phyloP scores from a whole-genome alignment of 2,888 invertebrate species.

The Trimorus sp. region DNA sequence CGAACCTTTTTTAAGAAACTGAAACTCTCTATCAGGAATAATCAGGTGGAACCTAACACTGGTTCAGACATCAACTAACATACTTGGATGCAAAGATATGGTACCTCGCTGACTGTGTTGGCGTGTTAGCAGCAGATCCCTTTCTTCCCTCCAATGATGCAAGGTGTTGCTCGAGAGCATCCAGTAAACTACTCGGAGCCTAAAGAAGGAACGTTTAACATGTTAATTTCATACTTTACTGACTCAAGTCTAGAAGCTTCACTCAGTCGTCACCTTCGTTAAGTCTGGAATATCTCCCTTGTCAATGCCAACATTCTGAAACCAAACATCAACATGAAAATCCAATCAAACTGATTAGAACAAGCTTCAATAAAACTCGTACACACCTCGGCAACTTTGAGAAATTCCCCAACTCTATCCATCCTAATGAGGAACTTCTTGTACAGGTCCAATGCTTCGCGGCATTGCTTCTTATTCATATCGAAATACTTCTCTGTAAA shows the following conservation, averaged over 20 bases:
- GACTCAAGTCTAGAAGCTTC: not conserved
- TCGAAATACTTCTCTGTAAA: slow-evolving; percentile 97
- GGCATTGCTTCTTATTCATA: slow-evolving; percentile 99
- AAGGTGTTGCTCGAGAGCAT: slow-evolving; percentile 98
- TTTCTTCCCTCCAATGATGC: slow-evolving; percentile 96
- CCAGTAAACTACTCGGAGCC: slow-evolving; percentile 97
- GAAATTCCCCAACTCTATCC: slow-evolving; percentile 99
- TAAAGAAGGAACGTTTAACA: slow-evolving; percentile 53
- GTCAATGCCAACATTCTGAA: slow-evolving; percentile 96
- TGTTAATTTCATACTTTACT: not conserved
- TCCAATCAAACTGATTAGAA: too few relatives aligned
- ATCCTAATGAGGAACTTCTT: slow-evolving; percentile 99
- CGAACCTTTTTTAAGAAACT: too few relatives aligned
- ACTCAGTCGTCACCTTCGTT: slow-evolving; percentile 86
- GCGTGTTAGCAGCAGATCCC: slow-evolving; percentile 92
- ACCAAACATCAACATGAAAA: slow-evolving; percentile 67
- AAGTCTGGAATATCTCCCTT: slow-evolving; percentile 99
- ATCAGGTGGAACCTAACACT: too few relatives aligned
- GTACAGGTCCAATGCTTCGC: slow-evolving; percentile 98
- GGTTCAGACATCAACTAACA: too few relatives aligned
- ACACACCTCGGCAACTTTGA: slow-evolving; percentile 90
- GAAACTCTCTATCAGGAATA: too few relatives aligned
- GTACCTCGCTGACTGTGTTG: slow-evolving; percentile 92
- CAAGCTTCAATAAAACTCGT: not conserved
- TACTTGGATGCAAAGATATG: slow-evolving; percentile 15